A percentile compares a stretch with the other conserved stretches of the same genome.
These are phyloP conservation scores for Zoanthus solanderi DNA, from an alignment of 92 coral and sea anemone species.

Conservation along the genomic window DNA sequence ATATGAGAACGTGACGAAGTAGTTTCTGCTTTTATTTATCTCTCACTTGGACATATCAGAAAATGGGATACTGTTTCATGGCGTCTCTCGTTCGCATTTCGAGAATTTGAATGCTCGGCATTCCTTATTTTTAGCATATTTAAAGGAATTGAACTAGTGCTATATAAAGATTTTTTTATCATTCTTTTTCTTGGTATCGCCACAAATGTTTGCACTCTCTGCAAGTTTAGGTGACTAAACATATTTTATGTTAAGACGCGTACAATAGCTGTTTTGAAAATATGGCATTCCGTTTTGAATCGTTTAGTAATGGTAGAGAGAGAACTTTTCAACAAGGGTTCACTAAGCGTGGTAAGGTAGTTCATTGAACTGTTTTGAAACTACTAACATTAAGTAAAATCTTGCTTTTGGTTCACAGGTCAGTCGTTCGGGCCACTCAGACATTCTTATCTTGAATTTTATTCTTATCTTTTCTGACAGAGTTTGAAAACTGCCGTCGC, in stretches of 20 bases:
- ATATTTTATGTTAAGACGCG: neutral
- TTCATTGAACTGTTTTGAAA: neutral
- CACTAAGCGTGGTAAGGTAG: slow-evolving; percentile 26
- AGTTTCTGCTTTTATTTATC: slow-evolving; percentile 11
- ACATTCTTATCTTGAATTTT: slow-evolving; percentile 22
- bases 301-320: slow-evolving; percentile 12
- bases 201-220: neutral
- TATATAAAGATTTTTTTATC: slow-evolving; percentile 15
- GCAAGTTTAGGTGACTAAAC: neutral
- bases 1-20: neutral
- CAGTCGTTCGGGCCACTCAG: neutral
- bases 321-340: slow-evolving; percentile 34
- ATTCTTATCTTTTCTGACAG: slow-evolving; percentile 39
- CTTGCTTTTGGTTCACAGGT: slow-evolving; percentile 29
- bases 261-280: neutral
- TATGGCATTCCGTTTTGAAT: slow-evolving; percentile 39
- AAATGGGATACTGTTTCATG: slow-evolving; percentile 31
- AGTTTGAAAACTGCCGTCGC: slow-evolving; percentile 26
- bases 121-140: slow-evolving; percentile 14
- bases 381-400: neutral
- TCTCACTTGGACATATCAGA: neutral
- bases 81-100: slow-evolving; percentile 13
- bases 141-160: neutral
- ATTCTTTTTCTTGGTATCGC: neutral
- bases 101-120: slow-evolving; percentile 24